These are phyloP conservation scores for Pelosia muscerda DNA, from an alignment of 2,888 invertebrate genomes.

Conservation along the genomic window DNA sequence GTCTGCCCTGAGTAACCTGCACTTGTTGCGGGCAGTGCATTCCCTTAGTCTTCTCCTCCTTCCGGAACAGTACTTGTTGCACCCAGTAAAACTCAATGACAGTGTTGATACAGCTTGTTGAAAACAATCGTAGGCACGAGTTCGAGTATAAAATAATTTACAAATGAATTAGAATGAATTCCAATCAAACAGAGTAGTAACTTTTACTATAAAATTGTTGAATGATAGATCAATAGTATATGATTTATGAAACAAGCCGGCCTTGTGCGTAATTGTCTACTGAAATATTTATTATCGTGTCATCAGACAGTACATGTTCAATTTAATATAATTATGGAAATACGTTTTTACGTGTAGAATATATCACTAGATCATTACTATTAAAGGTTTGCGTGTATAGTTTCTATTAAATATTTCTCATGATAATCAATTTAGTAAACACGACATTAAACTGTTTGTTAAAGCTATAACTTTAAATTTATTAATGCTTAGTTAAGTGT, in stretches of 20 bases:
- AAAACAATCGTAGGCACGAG: no score
- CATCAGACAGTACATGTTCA: slow-evolving; percentile 21
- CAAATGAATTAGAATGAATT: neutral
- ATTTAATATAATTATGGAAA: slow-evolving; percentile 12
- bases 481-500: neutral
- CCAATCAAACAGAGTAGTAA: neutral
- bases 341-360: slow-evolving; percentile 7
- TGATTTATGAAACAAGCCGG: slow-evolving; percentile 29
- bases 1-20: no score
- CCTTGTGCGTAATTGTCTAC: slow-evolving; percentile 34
- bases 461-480: neutral
- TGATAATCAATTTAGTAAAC: neutral
- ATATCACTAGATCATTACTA: neutral
- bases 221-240: slow-evolving; percentile 22
- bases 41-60: no score
- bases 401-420: neutral
- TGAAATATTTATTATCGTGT: slow-evolving; percentile 39
- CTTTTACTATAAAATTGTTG: neutral
- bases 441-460: neutral
- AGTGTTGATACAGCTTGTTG: no score
- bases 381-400: neutral
- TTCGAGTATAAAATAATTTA: no score
- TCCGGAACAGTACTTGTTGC: no score
- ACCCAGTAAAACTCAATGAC: no score
- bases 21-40: no score